These are phyloP conservation scores for Rhagonycha fulva DNA, from an alignment of 2,888 invertebrate species.

Conservation along the genomic window DNA sequence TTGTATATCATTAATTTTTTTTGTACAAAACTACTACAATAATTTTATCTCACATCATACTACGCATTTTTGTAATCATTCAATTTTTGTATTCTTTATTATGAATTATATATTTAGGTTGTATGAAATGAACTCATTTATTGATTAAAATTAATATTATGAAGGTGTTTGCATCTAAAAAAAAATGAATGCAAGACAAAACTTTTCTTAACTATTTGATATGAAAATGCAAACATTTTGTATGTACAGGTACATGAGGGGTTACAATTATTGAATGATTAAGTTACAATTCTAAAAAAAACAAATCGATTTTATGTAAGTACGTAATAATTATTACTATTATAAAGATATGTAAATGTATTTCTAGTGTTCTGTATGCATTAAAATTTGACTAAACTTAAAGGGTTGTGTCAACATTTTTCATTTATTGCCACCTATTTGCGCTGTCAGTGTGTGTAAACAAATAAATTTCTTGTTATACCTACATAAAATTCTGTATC, in stretches of 20 bases:
- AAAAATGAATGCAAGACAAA: not conserved
- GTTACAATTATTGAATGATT: conserved; percentile 11
- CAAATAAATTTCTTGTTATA: not conserved
- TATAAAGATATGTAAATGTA: conserved; percentile 20
- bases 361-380: conserved; percentile 13
- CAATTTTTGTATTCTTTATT: conserved; percentile 15
- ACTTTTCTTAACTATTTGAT: not conserved
- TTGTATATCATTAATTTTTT: conserved; percentile 13
- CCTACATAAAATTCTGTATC: not conserved
- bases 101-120: not conserved
- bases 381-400: not conserved
- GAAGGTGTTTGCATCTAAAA: not conserved
- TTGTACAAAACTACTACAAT: conserved; percentile 2
- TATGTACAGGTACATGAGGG: not conserved
- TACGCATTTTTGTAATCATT: conserved; percentile 12
- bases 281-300: conserved; percentile 5
- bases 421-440: not conserved
- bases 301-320: conserved; percentile 21
- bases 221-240: not conserved
- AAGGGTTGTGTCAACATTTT: not conserved
- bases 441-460: not conserved
- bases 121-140: not conserved
- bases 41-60: not conserved
- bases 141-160: not conserved
- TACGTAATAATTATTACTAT: conserved; percentile 19